Evolutionary conservation across 2,888 invertebrate species (phyloP).

Genomic region (Catocala fraxini): DNA sequence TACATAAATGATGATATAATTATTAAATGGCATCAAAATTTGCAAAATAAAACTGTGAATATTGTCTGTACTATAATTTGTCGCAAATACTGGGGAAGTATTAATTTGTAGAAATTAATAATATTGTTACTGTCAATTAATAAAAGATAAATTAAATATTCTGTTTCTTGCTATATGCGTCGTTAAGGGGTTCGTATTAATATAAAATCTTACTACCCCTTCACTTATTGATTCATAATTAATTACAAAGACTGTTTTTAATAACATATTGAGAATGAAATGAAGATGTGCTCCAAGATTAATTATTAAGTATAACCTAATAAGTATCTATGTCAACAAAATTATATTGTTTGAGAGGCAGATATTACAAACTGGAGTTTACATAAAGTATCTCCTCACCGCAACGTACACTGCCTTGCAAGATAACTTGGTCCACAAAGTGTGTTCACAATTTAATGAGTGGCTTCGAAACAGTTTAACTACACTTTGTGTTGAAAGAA

Average conservation of each 20-base stretch:
- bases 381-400: constrained; percentile 51
- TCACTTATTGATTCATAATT: neutral
- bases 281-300: constrained; percentile 28
- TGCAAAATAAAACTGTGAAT: no score
- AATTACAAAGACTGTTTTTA: constrained; percentile 7
- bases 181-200: no score
- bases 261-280: constrained; percentile 18
- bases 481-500: no score
- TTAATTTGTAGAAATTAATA: no score
- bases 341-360: constrained; percentile 65
- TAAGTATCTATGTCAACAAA: constrained; percentile 63
- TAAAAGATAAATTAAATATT: no score
- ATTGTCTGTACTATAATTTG: no score
- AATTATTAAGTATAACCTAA: constrained; percentile 51
- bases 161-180: no score
- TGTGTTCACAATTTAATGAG: neutral
- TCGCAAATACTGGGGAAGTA: no score
- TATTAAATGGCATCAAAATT: no score
- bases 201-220: neutral
- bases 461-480: no score
- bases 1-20: no score
- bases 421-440: constrained; percentile 18
- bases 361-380: constrained; percentile 68
- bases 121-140: no score
- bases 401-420: constrained; percentile 56